These are phyloP conservation scores for Papilio dardanus DNA, from an alignment of 1,140 invertebrate genomes.

Conservation along the genomic window DNA sequence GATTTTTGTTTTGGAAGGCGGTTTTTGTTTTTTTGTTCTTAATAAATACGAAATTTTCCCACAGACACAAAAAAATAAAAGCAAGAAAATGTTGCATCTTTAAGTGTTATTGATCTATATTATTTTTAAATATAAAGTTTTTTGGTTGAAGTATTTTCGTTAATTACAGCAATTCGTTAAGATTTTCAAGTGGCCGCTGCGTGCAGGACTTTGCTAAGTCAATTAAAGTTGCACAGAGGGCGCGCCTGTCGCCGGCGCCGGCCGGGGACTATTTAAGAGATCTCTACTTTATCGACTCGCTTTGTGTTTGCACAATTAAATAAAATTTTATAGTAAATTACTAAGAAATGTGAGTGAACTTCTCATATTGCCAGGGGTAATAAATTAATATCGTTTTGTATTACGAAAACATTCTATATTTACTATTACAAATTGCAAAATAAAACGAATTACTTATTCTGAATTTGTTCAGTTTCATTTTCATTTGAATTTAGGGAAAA, in stretches of 20 bases:
- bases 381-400: neutral
- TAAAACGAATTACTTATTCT: too few species aligned
- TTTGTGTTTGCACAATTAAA: constrained; percentile 12
- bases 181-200: neutral
- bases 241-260: neutral
- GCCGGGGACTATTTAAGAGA: constrained; percentile 19
- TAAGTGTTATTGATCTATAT: too few species aligned
- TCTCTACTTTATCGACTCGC: neutral
- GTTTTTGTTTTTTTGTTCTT: too few species aligned
- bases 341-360: neutral
- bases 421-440: neutral
- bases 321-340: neutral
- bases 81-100: too few species aligned
- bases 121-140: too few species aligned
- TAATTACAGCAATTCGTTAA: neutral
- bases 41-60: neutral
- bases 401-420: neutral
- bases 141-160: neutral
- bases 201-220: constrained; percentile 30
- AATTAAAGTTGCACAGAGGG: constrained; percentile 22
- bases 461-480: neutral
- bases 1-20: too few species aligned
- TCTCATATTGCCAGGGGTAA: neutral
- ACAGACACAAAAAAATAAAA: too few species aligned
- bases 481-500: too few species aligned